Conservation (phyloP, 2,888 invertebrate genomes). For the Mimumesa dahlbomi region DNA sequence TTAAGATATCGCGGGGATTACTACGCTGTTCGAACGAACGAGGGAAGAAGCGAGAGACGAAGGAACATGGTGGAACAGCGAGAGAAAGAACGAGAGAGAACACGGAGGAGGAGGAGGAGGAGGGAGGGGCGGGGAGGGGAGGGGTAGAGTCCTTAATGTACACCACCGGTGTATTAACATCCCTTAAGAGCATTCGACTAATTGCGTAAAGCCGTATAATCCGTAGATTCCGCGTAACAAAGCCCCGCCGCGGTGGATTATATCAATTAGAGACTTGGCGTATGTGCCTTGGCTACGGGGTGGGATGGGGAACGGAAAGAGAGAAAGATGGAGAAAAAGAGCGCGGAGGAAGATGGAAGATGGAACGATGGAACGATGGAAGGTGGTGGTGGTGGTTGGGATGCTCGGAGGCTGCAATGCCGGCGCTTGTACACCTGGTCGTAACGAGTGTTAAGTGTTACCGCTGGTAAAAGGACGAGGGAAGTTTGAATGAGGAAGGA, state of each 20-base stretch:
- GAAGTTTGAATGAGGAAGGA: conserved; percentile 23
- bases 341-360: conserved; percentile 7
- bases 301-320: conserved; percentile 15
- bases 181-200: conserved; percentile 53
- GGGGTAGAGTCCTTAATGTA: conserved; percentile 52
- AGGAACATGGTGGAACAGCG: background rate
- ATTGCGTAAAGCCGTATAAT: conserved; percentile 61
- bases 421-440: conserved; percentile 47
- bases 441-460: conserved; percentile 58
- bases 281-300: conserved; percentile 1
- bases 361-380: no score
- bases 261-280: conserved; percentile 56
- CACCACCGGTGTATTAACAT: conserved; percentile 51
- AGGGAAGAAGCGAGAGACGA: background rate
- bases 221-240: conserved; percentile 57
- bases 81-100: background rate
- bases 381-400: conserved; percentile 13
- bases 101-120: background rate
- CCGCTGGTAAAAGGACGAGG: conserved; percentile 34
- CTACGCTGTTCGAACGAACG: conserved; percentile 17
- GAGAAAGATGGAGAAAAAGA: conserved; percentile 10
- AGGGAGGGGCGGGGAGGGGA: conserved; percentile 5
- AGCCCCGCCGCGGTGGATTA: conserved; percentile 60
- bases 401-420: conserved; percentile 32
- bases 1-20: conserved; percentile 61